Evolutionary conservation across 2,888 invertebrate species (phyloP), one percentile per base, ranked within the genome.

Genomic region (Pasiphila rectangulata): DNA sequence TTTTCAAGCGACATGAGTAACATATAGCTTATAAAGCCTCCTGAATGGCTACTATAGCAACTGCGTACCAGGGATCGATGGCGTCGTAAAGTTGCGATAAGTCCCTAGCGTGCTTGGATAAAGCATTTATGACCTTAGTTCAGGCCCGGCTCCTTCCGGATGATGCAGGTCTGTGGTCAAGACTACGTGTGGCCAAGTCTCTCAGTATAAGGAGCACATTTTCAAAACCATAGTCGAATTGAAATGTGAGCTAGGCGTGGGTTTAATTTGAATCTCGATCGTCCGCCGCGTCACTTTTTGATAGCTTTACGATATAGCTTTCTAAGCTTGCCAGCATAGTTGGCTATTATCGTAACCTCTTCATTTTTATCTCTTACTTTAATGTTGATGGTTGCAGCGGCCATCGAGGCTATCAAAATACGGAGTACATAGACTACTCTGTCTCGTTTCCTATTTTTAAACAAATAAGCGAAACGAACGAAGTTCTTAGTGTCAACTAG

Each of bases 181-280:
- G n/a, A 7, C 17, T 30, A 6, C 17, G 43, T 35, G 38, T 39
- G 36, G 36, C n/a, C 30, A 67, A 64, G 53, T 66, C 63, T 65
- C 63, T 67, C 59, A 60, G 69, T 73, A n/a, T 9, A 21, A 30
- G 12, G 6, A 32, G 36, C 36, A 29, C 34, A 20, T 36, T 47
- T 7, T 63, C 58, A 61, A 61, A 66, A 55, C 56, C 51, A 56
- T 60, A 54, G 37, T 57, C 61, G 57, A 63, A 61, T 69, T 70
- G 73, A 67, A 74, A 75, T 68, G 63, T 67, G 68, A 66, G 70
- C 63, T 58, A 60, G 50, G 72, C 74, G 77, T 75, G 75, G 75
- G 72, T 59, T 75, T 69, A 66, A 73, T 75, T 73, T 73, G 66
- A 74, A 71, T 72, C 64, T 58, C 59, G 54, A 58, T 63, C 64